Evolutionary conservation across 92 coral and sea anemone species (phyloP).

Genomic region (Phenganax subtilis): DNA sequence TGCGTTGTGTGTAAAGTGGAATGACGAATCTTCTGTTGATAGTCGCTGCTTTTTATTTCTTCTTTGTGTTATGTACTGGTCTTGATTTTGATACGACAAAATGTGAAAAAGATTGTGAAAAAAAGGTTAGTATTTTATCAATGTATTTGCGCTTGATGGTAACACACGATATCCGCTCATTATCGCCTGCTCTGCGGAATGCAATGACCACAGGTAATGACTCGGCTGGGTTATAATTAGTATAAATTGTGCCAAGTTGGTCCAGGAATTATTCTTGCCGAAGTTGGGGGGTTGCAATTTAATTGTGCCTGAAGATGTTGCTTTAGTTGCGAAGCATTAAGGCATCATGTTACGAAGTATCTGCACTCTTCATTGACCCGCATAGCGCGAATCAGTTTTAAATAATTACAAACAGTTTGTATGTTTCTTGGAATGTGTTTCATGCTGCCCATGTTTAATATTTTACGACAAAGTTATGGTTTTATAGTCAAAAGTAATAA

Average conservation of each 20-base stretch:
- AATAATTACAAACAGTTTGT: no score
- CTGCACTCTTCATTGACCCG: no score
- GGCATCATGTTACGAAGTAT: no score
- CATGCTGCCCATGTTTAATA: no score
- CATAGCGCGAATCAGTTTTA: no score
- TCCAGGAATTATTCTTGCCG: background rate
- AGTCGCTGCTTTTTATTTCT: background rate
- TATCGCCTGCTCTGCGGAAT: background rate
- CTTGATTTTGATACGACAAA: background rate
- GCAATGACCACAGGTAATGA: no score
- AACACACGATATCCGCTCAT: conserved; percentile 3
- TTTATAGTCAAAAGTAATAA: no score
- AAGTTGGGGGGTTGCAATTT: background rate
- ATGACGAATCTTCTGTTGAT: background rate
- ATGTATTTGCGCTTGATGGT: background rate
- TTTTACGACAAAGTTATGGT: no score
- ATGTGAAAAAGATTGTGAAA: background rate
- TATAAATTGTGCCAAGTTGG: background rate
- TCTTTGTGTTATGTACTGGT: background rate
- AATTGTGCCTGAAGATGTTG: no score
- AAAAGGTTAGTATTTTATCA: background rate
- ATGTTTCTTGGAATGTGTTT: no score
- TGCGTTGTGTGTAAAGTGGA: background rate
- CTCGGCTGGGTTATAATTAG: background rate
- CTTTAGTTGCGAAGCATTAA: no score